These are phyloP conservation scores for Loripinus fragilis DNA, from an alignment of 2,888 invertebrate species.

Conservation along the genomic window DNA sequence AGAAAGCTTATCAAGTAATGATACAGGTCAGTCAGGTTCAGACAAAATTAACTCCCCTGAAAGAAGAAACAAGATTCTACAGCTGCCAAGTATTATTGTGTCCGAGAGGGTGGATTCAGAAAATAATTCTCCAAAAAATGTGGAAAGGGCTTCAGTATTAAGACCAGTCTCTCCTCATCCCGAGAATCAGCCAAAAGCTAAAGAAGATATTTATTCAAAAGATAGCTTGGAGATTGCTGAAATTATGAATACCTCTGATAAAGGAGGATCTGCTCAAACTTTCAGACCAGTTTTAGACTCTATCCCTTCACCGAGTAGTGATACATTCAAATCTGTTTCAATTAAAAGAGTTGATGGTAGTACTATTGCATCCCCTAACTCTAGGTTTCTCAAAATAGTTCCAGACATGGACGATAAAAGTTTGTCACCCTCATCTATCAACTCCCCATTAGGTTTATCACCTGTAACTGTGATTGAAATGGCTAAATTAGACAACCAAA, in stretches of 20 bases:
- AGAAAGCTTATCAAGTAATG: not conserved
- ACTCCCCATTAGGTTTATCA: conserved; percentile 69
- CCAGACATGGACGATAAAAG: conserved; percentile 49
- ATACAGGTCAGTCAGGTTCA: not conserved
- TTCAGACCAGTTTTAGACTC: conserved; percentile 23
- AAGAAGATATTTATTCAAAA: conserved; percentile 30
- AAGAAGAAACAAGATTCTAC: not conserved
- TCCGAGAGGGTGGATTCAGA: conserved; percentile 39
- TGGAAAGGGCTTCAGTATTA: not conserved
- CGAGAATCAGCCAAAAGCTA: conserved; percentile 26
- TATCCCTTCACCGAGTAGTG: conserved; percentile 4
- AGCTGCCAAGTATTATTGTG: conserved; percentile 56
- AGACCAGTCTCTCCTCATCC: conserved; percentile 16
- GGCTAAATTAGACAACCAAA: conserved; percentile 77
- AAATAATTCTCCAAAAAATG: not conserved
- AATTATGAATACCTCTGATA: conserved; percentile 43
- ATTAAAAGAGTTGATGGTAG: not conserved
- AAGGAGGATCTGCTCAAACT: not conserved
- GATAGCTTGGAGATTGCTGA: conserved; percentile 75
- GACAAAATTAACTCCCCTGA: not conserved
- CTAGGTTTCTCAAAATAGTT: conserved; percentile 1
- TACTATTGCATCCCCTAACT: not conserved
- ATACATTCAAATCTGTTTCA: conserved; percentile 36
- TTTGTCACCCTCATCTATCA: conserved; percentile 55
- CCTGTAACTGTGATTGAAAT: conserved; percentile 81